Evolutionary conservation across 2,888 invertebrate species (phyloP).

Genomic region (Cephalotes varians): DNA sequence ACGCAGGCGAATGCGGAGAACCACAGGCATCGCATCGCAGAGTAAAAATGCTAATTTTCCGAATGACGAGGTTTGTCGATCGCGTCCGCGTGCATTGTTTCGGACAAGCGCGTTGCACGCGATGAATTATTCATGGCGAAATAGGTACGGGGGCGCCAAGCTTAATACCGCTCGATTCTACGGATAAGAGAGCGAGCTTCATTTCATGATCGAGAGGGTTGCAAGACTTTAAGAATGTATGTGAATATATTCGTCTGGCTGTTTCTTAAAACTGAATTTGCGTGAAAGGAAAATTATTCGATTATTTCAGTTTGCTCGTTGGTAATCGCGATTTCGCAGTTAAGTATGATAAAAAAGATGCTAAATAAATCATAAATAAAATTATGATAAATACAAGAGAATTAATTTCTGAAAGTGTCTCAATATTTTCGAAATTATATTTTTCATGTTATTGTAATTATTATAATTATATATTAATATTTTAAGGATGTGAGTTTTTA

Average conservation of each 20-base stretch:
- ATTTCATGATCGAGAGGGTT: not conserved
- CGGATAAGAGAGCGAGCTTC: conserved; percentile 24
- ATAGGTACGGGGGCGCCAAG: conserved; percentile 14
- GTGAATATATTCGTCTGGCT: not conserved
- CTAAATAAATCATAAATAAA: not conserved
- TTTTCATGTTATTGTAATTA: too few species aligned
- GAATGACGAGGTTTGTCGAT: conserved; percentile 24
- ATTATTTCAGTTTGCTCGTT: not conserved
- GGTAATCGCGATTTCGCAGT: not conserved
- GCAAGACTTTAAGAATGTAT: not conserved
- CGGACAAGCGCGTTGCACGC: conserved; percentile 9
- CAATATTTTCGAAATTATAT: not conserved
- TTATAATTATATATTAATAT: too few species aligned
- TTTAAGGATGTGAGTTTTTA: not conserved
- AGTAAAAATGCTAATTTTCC: conserved; percentile 43
- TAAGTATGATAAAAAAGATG: not conserved
- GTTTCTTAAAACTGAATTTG: conserved; percentile 10
- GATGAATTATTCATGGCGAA: conserved; percentile 46
- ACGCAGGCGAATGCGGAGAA: not conserved
- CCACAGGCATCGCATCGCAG: not conserved
- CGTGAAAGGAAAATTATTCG: not conserved
- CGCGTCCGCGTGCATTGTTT: conserved; percentile 32
- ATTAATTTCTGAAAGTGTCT: not conserved
- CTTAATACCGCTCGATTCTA: conserved; percentile 36
- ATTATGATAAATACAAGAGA: not conserved